Base-by-base conservation (phyloP, 1,140 invertebrate species). In the Plodia interpunctella region DNA sequence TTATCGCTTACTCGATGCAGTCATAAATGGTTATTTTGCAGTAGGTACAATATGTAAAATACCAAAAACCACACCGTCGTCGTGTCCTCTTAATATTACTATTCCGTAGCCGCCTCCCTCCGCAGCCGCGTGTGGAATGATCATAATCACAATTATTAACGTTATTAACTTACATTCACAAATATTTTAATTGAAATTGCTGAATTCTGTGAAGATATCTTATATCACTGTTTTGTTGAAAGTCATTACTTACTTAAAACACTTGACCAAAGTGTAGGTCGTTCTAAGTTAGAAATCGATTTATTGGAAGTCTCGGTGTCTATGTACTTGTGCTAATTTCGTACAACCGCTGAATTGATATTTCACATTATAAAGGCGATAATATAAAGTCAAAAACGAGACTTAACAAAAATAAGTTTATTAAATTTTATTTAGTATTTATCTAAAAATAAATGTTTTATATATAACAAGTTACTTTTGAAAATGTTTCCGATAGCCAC, bases 51-150 rank as follows among this genome's bases (percentile, higher is more conserved):
- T 15, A 15, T n/a, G n/a, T 15, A 44, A 44, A 44, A 15, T 44
- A 44, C 15, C 13, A 0, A 15, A 44, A 44, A 44, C 30, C 10
- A 32, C 38, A 44, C 10, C 5, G 38, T 44, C 5, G 38, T 44
- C 38, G 15, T 44, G 15, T 15, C 38, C 38, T 17, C 38, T 44
- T 44, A 44, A 44, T 44, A 44, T 44, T 44, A 3, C 38, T n/a
- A 17, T 17, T 44, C 15, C 38, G n/a, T 44, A 13, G 2, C 38
- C 38, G 54, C 50, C 18, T 56, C 25, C 18, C 49, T 25, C 55
- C 13, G 30, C 9, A 17, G 20, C 50, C 35, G 49, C 60, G 59
- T 49, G 60, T 66, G 56, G 66, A 72, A 76, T 67, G 66, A 70
- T 70, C 63, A 52, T 59, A 55, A 68, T 68, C 38, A 44, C 15